Percentiles rank a stretch among this genome's conserved stretches.
Evolutionary conservation across 2,797 vertebrate species (phyloP).

Genomic region (Craterocephalus amniculus): DNA sequence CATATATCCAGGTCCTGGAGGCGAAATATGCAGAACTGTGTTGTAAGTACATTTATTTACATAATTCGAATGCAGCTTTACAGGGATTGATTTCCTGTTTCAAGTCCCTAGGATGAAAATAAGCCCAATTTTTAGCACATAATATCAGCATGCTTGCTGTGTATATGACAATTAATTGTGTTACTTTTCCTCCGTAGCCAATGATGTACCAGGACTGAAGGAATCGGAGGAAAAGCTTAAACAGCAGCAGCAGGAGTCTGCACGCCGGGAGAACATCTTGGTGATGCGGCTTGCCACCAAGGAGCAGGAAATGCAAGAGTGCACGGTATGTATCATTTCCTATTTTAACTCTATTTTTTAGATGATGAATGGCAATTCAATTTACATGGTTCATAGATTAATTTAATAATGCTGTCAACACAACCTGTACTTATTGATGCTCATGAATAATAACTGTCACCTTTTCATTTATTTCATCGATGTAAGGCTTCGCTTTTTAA

Average conservation of each 20-base stretch:
- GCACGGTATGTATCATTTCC: slow-evolving; percentile 89
- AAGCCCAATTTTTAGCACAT: not conserved
- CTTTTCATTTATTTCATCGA: not conserved
- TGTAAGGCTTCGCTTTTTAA: not conserved
- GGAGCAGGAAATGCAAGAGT: slow-evolving; percentile 99
- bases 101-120: not conserved
- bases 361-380: not conserved
- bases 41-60: slow-evolving; percentile 86
- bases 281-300: slow-evolving; percentile 99
- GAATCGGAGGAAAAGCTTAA: slow-evolving; percentile 99
- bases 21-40: slow-evolving; percentile 97
- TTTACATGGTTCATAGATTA: not conserved
- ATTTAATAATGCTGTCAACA: not conserved
- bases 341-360: not conserved
- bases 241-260: slow-evolving; percentile 98
- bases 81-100: not conserved
- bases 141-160: not conserved
- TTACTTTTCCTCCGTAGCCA: slow-evolving; percentile 82
- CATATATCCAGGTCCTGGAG: slow-evolving; percentile 96
- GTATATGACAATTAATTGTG: slow-evolving; percentile 13
- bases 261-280: slow-evolving; percentile 97
- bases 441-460: not conserved
- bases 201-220: slow-evolving; percentile 96
- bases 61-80: not conserved
- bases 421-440: not conserved